Percentiles rank a stretch among this genome's conserved stretches.
phyloP scores from a whole-genome alignment of 2,797 vertebrate species.

The Lacerta agilis region DNA sequence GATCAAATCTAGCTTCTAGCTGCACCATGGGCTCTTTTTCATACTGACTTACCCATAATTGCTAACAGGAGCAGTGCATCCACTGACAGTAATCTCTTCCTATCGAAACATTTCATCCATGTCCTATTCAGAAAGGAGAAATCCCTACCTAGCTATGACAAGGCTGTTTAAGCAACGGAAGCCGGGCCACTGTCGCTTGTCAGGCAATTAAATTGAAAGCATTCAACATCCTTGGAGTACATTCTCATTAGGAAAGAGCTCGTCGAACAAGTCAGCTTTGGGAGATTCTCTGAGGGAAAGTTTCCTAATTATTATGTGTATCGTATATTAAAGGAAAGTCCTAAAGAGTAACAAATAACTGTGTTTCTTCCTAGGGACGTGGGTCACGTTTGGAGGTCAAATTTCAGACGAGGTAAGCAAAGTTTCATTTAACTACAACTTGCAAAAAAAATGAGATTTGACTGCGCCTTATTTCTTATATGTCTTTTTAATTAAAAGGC shows the following conservation, averaged over 20 bases:
- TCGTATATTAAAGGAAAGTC: slow-evolving; percentile 1
- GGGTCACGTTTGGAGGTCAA: slow-evolving; percentile 98
- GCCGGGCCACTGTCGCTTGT: neutral
- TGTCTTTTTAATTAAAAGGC: neutral
- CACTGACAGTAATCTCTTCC: slow-evolving; percentile 1
- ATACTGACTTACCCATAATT: neutral
- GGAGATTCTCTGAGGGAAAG: neutral
- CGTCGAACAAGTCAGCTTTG: neutral
- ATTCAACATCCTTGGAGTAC: rapidly evolving
- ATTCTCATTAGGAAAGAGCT: neutral
- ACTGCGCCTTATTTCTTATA: too few relatives aligned
- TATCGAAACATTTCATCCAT: slow-evolving; percentile 2
- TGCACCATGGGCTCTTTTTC: neutral
- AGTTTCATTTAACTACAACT: neutral
- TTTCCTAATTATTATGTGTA: slow-evolving; percentile 31
- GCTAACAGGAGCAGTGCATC: neutral
- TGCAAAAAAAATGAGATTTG: neutral
- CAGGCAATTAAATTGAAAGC: neutral
- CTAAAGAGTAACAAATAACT: slow-evolving; percentile 47
- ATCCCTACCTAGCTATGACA: neutral
- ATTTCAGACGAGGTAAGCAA: slow-evolving; percentile 93
- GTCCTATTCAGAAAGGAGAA: neutral
- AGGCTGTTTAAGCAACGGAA: slow-evolving; percentile 6
- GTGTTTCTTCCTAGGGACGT: slow-evolving; percentile 85
- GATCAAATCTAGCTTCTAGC: neutral